Base-by-base conservation (phyloP, 2,888 invertebrate species). In the Meteorus cinctellus region DNA sequence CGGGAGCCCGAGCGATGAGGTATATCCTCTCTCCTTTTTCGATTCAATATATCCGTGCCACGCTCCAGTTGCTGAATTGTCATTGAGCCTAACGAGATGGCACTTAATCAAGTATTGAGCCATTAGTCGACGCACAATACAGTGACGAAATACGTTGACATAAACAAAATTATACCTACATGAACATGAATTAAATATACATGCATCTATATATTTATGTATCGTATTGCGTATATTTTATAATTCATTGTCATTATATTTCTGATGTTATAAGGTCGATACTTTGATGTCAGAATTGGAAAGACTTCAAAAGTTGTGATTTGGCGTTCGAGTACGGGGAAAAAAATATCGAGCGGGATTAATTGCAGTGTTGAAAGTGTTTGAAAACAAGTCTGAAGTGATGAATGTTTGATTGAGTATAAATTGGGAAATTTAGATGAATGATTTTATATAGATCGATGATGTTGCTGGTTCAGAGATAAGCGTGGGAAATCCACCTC, bases 1-100 rank as follows among this genome's bases (percentile, higher is more conserved):
- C 83, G 82, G 80, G 83, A 80, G 81, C 81, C 82, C 82, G 82
- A 81, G 81, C 73, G 74, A 81, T 77, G 77, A 80, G 79, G 78
- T 78, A 68, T 77, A n/a, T 55, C 27, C 60, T 60, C 45, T 70
- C 68, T 12, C 29, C 10, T 68, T n/a, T 68, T 45, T 51, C 29
- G 45, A 48, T 29, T 68, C 5, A 14, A 48, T 68, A 51, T 69
- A 55, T 60, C 55, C 60, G 70, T 55, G 60, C 41, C 70, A 60
- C 70, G 70, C 36, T 70, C 60, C 41, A 45, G 70, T 59, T 55
- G 36, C 60, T 67, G 59, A 68, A 41, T 74, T 74, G 60, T 67
- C 60, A 74, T 74, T 19, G 59, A 68, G 69, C 60, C 48, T 68
- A 69, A 74, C 60, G 60, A 59, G 62, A 27, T 70, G 62, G 45